Evolutionary conservation across 1,140 invertebrate genomes (phyloP), one percentile per base, ranked within the genome.

Genomic region (Pogonus chalceus): DNA sequence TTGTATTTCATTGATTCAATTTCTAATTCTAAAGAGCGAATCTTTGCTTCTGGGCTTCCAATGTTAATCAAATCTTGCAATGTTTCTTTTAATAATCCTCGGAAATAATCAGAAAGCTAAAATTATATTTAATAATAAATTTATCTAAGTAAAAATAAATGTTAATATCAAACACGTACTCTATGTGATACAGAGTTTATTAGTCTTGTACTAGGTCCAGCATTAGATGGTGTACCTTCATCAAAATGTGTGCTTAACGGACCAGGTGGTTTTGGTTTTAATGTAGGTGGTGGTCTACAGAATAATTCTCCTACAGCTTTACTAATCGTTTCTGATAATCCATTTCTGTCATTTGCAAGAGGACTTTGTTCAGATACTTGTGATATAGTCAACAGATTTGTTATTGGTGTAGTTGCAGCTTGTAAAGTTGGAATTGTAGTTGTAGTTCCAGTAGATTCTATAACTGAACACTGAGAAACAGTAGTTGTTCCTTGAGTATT

Each of bases 1-100:
- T 74, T 70, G 74, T 84, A 83, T 58, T 78, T 78, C 35, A 81
- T 65, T 14, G 76, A 75, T 60, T 86, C 83, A 14, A 85, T 75
- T 62, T 86, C 81, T 18, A 84, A 60, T 56, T 79, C 72, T 14
- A 85, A 59, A 2, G 66, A 67, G 35, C 76, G 72, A 53, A 83
- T 72, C 2, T 69, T 75, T 0, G 78, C 80, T 57, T 81, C 77
- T 9, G 74, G 66, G 48, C 71, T 72, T 14, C 70, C 69, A 2
- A 62, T 59, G 16, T 72, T 66, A 0, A 72, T 67, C 51, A 82
- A 60, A 55, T 81, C 80, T 24, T 66, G 64, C 20, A 81, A 65
- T 12, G 80, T 75, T 49, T 81, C 78, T 56, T 80, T 74, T 23
- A 83, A 66, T 23, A 78, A 73, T 1, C 70, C 70, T 43, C 78